Percentiles rank a stretch among this genome's conserved stretches.
Conservation (phyloP, 2,888 invertebrate genomes). For the Hemithea aestivaria region DNA sequence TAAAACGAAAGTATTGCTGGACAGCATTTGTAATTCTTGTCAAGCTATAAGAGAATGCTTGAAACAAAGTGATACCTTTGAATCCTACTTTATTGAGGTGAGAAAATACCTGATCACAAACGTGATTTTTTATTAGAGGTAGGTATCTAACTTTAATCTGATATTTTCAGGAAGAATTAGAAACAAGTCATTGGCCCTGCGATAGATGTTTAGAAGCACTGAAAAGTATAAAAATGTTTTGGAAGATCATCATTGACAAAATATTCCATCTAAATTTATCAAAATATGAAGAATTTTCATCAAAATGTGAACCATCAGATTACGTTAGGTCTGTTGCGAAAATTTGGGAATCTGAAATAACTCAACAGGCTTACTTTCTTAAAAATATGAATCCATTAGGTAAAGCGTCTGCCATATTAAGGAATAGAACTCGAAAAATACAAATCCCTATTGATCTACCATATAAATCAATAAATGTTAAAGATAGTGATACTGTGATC, state of each 20-base stretch:
- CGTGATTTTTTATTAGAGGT: too few relatives aligned
- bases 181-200: slow-evolving; percentile 69
- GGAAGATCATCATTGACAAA: slow-evolving; percentile 64
- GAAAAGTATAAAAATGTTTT: slow-evolving; percentile 68
- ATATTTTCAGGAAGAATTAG: slow-evolving; percentile 57
- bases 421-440: slow-evolving; percentile 3
- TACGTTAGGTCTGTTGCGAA: slow-evolving; percentile 48
- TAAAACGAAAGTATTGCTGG: slow-evolving; percentile 59
- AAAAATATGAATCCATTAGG: slow-evolving; percentile 40
- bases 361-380: slow-evolving; percentile 49
- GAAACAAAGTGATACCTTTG: slow-evolving; percentile 44
- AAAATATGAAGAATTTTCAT: slow-evolving; percentile 33
- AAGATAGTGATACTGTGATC: slow-evolving; percentile 1
- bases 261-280: slow-evolving; percentile 49
- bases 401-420: slow-evolving; percentile 12
- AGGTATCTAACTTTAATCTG: too few relatives aligned
- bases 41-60: slow-evolving; percentile 57
- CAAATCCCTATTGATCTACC: slow-evolving; percentile 1
- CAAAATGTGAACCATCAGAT: slow-evolving; percentile 26
- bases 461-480: slow-evolving; percentile 7
- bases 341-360: slow-evolving; percentile 56
- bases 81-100: slow-evolving; percentile 63
- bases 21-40: slow-evolving; percentile 59
- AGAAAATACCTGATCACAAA: too few relatives aligned
- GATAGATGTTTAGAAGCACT: slow-evolving; percentile 62